Percentiles rank a stretch among this genome's conserved stretches.
Evolutionary conservation across 2,888 invertebrate species (phyloP).

Genomic region (Salpingus planirostris): DNA sequence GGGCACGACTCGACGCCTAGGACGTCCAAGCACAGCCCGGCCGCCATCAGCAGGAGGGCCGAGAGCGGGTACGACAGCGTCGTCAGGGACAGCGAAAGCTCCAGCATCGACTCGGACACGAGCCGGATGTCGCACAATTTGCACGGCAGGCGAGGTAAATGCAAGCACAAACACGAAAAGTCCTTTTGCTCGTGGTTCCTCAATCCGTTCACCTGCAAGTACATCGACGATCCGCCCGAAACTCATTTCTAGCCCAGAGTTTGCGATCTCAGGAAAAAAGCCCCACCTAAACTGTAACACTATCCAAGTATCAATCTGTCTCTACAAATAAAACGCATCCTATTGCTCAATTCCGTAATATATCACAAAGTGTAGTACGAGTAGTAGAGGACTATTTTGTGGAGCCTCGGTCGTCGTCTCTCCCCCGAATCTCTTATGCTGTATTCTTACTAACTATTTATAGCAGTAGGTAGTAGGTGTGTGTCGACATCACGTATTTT

Average conservation of each 20-base stretch:
- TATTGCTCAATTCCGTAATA: too few relatives aligned
- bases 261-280: slow-evolving; percentile 1
- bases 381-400: too few relatives aligned
- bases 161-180: slow-evolving; percentile 58
- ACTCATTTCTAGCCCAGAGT: slow-evolving; percentile 36
- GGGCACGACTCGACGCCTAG: slow-evolving; percentile 77
- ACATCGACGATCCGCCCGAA: slow-evolving; percentile 52
- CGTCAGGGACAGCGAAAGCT: slow-evolving; percentile 79
- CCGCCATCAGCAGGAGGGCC: slow-evolving; percentile 68
- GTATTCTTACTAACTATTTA: too few relatives aligned
- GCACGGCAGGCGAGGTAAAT: slow-evolving; percentile 45
- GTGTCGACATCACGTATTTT: too few relatives aligned
- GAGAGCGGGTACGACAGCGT: slow-evolving; percentile 91
- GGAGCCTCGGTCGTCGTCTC: too few relatives aligned
- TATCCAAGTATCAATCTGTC: too few relatives aligned
- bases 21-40: slow-evolving; percentile 72
- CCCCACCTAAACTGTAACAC: slow-evolving; percentile 21
- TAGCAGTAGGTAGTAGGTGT: too few relatives aligned
- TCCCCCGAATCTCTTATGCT: too few relatives aligned
- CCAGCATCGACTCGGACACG: slow-evolving; percentile 69
- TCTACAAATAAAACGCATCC: too few relatives aligned
- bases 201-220: slow-evolving; percentile 69
- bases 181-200: slow-evolving; percentile 68
- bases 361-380: too few relatives aligned
- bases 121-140: slow-evolving; percentile 42